phyloP scores from a whole-genome alignment of 2,797 vertebrate species.

The Syngnathus acus region DNA sequence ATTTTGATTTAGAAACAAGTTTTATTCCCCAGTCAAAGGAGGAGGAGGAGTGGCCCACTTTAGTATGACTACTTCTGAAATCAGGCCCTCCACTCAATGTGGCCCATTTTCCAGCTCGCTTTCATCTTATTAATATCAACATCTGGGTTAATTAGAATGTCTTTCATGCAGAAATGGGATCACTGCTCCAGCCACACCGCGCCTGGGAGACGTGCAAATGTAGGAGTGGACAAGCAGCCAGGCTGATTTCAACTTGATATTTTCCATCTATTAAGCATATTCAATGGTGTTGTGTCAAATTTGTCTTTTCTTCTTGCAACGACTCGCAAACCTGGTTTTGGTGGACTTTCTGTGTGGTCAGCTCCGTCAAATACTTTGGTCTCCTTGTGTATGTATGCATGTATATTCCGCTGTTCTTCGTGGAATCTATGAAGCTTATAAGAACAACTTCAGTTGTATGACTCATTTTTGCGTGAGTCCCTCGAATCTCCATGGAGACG shows the following conservation, averaged over 20 bases:
- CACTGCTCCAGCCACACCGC: slow-evolving; percentile 42
- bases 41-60: slow-evolving; percentile 67
- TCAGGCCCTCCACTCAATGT: slow-evolving; percentile 55
- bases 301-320: background rate
- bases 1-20: slow-evolving; percentile 63
- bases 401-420: background rate
- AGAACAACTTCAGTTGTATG: background rate
- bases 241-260: slow-evolving; percentile 14
- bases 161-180: slow-evolving; percentile 62
- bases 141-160: slow-evolving; percentile 78
- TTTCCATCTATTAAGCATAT: background rate
- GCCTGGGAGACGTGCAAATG: slow-evolving; percentile 27
- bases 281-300: background rate
- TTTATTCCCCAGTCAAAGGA: slow-evolving; percentile 54
- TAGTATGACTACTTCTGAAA: slow-evolving; percentile 62
- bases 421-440: background rate
- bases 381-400: background rate
- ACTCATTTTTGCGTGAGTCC: slow-evolving; percentile 39
- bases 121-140: slow-evolving; percentile 75
- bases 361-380: background rate
- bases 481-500: slow-evolving; percentile 55
- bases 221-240: slow-evolving; percentile 20
- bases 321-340: too few species aligned
- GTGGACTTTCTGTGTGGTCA: background rate
- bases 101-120: slow-evolving; percentile 66